Base-by-base conservation (phyloP, 2,888 invertebrate genomes). In the Meloe dianella region DNA sequence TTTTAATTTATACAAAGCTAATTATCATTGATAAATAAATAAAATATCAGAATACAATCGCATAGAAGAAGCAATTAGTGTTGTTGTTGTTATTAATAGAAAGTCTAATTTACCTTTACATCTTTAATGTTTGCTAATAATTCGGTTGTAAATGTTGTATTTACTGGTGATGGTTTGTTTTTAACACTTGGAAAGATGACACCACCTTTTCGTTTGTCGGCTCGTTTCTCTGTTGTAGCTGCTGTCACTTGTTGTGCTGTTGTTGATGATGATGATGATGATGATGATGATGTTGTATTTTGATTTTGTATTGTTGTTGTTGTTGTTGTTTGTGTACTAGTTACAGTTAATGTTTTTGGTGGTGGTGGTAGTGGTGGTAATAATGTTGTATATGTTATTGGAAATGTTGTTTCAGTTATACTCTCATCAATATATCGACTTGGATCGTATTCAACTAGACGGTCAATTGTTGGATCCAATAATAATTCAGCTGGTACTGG, bases 131-230 rank as follows among this genome's bases (percentile, higher is more conserved):
- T 90, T 74, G 90, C 87, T 74, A 92, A 86, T 77, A 91, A 86
- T 80, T 94, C 94, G 10, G 91, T 91, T 58, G 92, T 88, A 82
- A 94, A 93, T 60, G 93, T 93, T 73, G 92, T 91, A 85, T 94
- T 94, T 64, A 92, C 91, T 68, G 92, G 89, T 72, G 92, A 90
- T 24, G 95, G 95, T 77, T 95, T 95, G 83, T 95, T 95, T 85
- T 95, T 95, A 61, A 95, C 92, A 81, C 94, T 94, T 10, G 95
- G 95, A 85, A 95, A 95, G 82, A 95, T 95, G 76, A 95, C 90
- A 67, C 93, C 93, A 47, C 93, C 92, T 84, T 93, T 94, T 71
- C 93, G 88, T 64, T 85, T 84, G 57, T 84, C 84, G 1, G 76
- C 66, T 30, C 81, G 74, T 65, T 88, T 88, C 51, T 87, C 84